Evolutionary conservation across 1,140 invertebrate genomes (phyloP).

Genomic region (Apis florea): DNA sequence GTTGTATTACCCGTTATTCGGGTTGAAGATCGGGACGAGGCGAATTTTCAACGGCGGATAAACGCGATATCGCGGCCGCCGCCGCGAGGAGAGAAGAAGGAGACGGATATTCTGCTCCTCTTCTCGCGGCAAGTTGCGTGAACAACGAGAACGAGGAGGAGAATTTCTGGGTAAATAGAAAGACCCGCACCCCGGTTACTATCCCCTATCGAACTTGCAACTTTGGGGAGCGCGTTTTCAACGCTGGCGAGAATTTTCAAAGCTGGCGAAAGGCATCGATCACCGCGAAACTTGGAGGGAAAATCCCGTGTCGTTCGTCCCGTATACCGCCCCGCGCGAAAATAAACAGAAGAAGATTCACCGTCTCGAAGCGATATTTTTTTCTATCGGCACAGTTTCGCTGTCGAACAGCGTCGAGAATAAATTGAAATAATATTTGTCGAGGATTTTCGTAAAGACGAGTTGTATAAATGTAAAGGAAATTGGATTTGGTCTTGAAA

Average conservation of each 20-base stretch:
- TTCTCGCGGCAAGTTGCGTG: not conserved
- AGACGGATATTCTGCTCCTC: not conserved
- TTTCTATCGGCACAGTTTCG: not conserved
- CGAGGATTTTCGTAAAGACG: not conserved
- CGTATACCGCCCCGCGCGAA: not conserved
- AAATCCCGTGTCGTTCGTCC: not conserved
- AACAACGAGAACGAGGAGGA: slow-evolving; percentile 22
- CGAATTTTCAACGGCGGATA: slow-evolving; percentile 34
- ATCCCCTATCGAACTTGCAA: slow-evolving; percentile 2
- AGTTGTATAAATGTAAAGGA: too few relatives aligned
- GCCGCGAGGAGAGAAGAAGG: not conserved
- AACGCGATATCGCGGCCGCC: slow-evolving; percentile 44
- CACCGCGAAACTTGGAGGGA: not conserved
- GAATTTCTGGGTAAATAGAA: slow-evolving; percentile 42
- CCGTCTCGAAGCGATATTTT: not conserved
- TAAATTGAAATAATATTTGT: not conserved
- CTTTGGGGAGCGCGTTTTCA: not conserved
- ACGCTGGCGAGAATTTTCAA: slow-evolving; percentile 16
- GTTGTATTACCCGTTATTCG: slow-evolving; percentile 1
- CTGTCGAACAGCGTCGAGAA: not conserved
- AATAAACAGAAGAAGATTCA: not conserved
- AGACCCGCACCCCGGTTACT: slow-evolving; percentile 22
- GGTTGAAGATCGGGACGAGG: not conserved
- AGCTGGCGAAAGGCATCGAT: slow-evolving; percentile 29
- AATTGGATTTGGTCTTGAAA: too few relatives aligned